Evolutionary conservation across 37 sponge, comb jelly and placozoan species (phyloP), one percentile per base, ranked within the genome.

Genomic region (Oopsacas minuta): DNA sequence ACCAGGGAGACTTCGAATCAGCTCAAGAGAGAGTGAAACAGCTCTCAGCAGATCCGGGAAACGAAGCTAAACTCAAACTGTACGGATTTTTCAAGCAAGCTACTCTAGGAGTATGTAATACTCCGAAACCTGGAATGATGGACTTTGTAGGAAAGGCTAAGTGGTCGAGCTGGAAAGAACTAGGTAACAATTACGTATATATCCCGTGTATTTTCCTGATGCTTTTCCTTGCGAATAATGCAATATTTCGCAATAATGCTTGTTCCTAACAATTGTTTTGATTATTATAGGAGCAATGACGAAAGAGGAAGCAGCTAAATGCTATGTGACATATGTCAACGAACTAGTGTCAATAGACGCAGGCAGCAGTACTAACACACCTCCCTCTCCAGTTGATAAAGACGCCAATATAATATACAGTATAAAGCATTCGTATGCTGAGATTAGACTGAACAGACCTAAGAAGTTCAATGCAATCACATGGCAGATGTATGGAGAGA

Each of bases 51-150:
- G 97, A 96, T 69, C 97, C 97, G 46, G 94, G 94, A 0, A 96
- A 96, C 84, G 90, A 90, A 0, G 87, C 85, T 37, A 96, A 96
- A 84, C 91, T 96, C 36, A 92, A 88, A 52, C 89, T 96, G 52
- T 96, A 96, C 86, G 94, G 85, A 5, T 75, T 94, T 0, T 96
- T 85, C 85, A 96, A 96, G 84, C 97, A 96, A 92, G 94, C 92
- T 23, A 94, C 93, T 0, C 28, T 89, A 35, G 98, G 98, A 7
- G 35, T 38, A 15, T 97, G 98, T 83, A 90, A 87, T 83, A 90
- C 90, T 34, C 81, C 85, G 0, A 91, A 91, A 37, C 98, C 98
- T 38, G 94, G 98, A 28, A 82, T 84, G 37, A 88, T 97, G 81
- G 94, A 97, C 85, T 90, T 97, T 35, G 94, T 94, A 52, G 98